A percentile compares a stretch with the other conserved stretches of the same genome.
Conservation (phyloP, 2,797 vertebrate species). For the Sylvia borin region DNA sequence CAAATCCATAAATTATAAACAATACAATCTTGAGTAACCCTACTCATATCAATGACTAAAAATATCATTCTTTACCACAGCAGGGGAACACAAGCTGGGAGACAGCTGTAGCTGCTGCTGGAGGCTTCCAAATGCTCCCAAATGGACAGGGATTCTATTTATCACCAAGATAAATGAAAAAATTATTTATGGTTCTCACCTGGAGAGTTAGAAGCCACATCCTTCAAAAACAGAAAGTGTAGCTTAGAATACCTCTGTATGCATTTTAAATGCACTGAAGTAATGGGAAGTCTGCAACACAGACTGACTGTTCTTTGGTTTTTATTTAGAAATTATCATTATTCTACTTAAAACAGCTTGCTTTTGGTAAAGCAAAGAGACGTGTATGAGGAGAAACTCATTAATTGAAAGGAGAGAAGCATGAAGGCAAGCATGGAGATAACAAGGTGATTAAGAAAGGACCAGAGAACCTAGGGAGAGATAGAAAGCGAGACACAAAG, state of each 20-base stretch:
- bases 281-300: neutral
- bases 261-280: neutral
- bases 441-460: neutral
- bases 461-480: neutral
- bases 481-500: neutral
- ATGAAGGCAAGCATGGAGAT: neutral
- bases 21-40: neutral
- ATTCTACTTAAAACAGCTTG: neutral
- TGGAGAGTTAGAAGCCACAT: neutral
- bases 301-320: neutral
- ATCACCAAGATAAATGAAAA: neutral
- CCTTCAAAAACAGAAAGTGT: neutral
- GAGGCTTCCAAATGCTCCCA: neutral
- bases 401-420: neutral
- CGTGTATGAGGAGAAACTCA: neutral
- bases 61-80: neutral
- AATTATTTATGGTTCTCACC: neutral
- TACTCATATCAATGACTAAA: neutral
- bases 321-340: neutral
- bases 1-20: neutral
- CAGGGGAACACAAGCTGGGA: neutral
- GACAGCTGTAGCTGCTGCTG: neutral
- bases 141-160: neutral
- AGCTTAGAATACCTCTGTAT: neutral
- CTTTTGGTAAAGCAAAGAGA: neutral